Evolutionary conservation across 1,140 invertebrate species (phyloP).

Genomic region (Meloidogyne hapla): DNA sequence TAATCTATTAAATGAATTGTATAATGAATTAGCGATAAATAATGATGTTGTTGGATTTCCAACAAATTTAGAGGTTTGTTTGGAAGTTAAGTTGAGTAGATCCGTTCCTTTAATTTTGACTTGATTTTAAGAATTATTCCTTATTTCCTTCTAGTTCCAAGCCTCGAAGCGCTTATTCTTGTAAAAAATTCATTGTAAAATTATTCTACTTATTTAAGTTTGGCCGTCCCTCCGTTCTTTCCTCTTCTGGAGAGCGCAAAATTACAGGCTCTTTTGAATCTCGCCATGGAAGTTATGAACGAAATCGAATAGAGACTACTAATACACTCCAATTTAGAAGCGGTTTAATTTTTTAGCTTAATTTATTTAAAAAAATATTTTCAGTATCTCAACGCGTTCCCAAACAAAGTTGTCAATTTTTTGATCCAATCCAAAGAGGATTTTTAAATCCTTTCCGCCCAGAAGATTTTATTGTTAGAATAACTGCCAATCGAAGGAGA

Average conservation of each 20-base stretch:
- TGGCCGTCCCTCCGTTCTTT: constrained; percentile 18
- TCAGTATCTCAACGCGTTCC: constrained; percentile 22
- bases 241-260: constrained; percentile 21
- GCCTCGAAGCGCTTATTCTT: no score
- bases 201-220: no score
- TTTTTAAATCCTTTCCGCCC: constrained; percentile 28
- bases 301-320: not conserved
- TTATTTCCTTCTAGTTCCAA: no score
- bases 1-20: constrained; percentile 36
- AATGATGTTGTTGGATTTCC: not conserved
- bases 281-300: constrained; percentile 17
- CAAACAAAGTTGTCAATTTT: constrained; percentile 29
- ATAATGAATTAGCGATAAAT: constrained; percentile 32
- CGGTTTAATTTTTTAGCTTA: not conserved
- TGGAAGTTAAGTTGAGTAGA: not conserved
- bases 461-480: constrained; percentile 88
- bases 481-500: constrained; percentile 88
- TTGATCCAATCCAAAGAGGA: constrained; percentile 15
- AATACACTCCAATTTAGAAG: constrained; percentile 5
- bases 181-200: no score
- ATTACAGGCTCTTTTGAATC: constrained; percentile 37
- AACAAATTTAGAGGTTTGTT: not conserved
- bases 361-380: constrained; percentile 1
- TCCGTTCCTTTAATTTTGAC: not conserved
- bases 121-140: not conserved